A percentile compares a stretch with the other conserved stretches of the same genome.
Conservation (phyloP, 2,888 invertebrate species). For the Eupeodes latifasciatus region DNA sequence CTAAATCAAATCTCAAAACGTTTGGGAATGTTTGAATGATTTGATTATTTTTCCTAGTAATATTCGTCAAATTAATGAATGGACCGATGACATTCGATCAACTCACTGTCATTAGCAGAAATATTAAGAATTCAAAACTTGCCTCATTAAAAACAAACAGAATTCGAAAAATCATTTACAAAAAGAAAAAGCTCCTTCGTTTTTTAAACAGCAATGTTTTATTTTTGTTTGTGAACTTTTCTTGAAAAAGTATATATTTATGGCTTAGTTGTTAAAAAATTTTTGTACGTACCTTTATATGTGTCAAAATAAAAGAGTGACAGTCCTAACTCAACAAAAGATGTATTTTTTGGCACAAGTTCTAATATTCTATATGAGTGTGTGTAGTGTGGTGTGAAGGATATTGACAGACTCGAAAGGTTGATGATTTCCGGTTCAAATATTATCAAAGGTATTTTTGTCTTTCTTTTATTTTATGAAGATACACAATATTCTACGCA, state of each 20-base stretch:
- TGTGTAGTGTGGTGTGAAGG: background rate
- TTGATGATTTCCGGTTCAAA: conserved; percentile 49
- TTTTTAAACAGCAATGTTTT: background rate
- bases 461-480: background rate
- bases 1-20: too few relatives aligned
- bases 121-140: too few relatives aligned
- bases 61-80: too few relatives aligned
- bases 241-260: too few relatives aligned
- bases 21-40: too few relatives aligned
- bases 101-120: too few relatives aligned
- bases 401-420: conserved; percentile 42
- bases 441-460: conserved; percentile 47
- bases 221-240: background rate
- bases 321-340: conserved; percentile 23
- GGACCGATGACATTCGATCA: too few relatives aligned
- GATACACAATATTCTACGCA: background rate
- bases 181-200: too few relatives aligned
- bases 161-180: too few relatives aligned
- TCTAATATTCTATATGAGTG: background rate
- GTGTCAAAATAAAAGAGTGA: background rate
- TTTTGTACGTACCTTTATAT: background rate
- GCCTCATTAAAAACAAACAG: too few relatives aligned
- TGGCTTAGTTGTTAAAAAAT: background rate
- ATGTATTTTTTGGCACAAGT: background rate
- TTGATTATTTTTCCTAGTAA: too few relatives aligned